These are phyloP conservation scores for Epirrhoe alternata DNA, from an alignment of 2,888 invertebrate species.

Conservation along the genomic window DNA sequence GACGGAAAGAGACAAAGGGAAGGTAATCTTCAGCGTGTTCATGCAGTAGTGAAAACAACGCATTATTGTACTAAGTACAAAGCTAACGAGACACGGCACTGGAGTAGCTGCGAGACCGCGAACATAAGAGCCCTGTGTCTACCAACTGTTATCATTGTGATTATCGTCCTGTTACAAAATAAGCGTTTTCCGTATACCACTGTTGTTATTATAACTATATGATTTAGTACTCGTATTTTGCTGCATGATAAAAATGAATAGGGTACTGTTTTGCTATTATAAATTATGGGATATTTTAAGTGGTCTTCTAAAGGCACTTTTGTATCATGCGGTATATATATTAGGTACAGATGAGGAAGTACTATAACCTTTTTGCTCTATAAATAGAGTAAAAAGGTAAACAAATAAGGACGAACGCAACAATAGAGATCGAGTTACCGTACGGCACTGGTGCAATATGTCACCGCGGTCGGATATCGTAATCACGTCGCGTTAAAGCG, in stretches of 20 bases:
- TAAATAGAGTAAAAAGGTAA: conserved; percentile 10
- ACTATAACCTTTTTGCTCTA: no score
- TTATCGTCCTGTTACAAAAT: conserved; percentile 22
- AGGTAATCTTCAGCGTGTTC: conserved; percentile 63
- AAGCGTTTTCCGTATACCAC: conserved; percentile 12
- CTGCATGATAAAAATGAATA: conserved; percentile 1
- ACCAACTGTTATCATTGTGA: conserved; percentile 31
- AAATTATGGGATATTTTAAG: no score
- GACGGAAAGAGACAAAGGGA: conserved; percentile 55
- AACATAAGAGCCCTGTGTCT: conserved; percentile 36
- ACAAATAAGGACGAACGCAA: conserved; percentile 47
- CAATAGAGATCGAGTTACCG: conserved; percentile 53
- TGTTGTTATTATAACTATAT: conserved; percentile 1
- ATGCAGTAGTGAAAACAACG: conserved; percentile 66
- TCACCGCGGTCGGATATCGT: conserved; percentile 70
- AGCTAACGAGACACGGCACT: conserved; percentile 47
- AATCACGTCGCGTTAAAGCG: conserved; percentile 77
- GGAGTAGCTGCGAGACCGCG: conserved; percentile 32
- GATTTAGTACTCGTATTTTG: not conserved
- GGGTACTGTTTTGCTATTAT: not conserved
- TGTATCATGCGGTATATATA: not conserved
- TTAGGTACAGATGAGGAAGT: conserved; percentile 1
- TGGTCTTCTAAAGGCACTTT: not conserved
- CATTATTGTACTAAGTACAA: conserved; percentile 58
- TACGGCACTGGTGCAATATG: conserved; percentile 62